A percentile compares a stretch with the other conserved stretches of the same genome.
Evolutionary conservation across 2,113 vertebrate genomes (phyloP).

Genomic region (Carassius auratus): DNA sequence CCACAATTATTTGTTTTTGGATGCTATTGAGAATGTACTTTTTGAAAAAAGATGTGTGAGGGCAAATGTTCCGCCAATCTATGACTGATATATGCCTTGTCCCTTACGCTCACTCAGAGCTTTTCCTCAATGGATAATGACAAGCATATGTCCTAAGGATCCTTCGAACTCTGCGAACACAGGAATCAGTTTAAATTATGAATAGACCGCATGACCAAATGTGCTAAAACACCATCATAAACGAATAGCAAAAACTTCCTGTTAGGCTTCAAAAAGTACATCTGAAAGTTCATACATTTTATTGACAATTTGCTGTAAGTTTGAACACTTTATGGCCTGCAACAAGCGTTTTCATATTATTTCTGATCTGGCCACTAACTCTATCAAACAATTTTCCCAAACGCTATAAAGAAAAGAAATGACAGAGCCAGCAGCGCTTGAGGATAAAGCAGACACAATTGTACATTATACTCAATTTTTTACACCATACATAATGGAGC

Average conservation of each 20-base stretch:
- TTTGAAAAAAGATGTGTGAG: too few species aligned
- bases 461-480: slow-evolving; percentile 33
- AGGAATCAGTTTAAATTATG: too few species aligned
- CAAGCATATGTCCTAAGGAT: slow-evolving; percentile 54
- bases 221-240: too few species aligned
- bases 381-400: slow-evolving; percentile 44
- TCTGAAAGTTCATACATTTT: slow-evolving; percentile 33
- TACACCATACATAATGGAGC: slow-evolving; percentile 32
- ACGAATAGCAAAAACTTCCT: too few species aligned
- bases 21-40: too few species aligned
- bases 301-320: slow-evolving; percentile 53
- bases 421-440: slow-evolving; percentile 41
- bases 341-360: slow-evolving; percentile 56
- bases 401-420: slow-evolving; percentile 49
- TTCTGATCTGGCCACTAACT: slow-evolving; percentile 40
- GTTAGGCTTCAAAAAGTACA: slow-evolving; percentile 28
- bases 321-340: slow-evolving; percentile 48
- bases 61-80: too few species aligned
- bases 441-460: slow-evolving; percentile 42
- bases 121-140: slow-evolving; percentile 77
- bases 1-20: too few species aligned
- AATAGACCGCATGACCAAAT: too few species aligned
- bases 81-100: too few species aligned
- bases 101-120: slow-evolving; percentile 70
- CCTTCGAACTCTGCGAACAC: too few species aligned